Conservation (phyloP, 2,113 vertebrate species). For the Tauraco erythrolophus region DNA sequence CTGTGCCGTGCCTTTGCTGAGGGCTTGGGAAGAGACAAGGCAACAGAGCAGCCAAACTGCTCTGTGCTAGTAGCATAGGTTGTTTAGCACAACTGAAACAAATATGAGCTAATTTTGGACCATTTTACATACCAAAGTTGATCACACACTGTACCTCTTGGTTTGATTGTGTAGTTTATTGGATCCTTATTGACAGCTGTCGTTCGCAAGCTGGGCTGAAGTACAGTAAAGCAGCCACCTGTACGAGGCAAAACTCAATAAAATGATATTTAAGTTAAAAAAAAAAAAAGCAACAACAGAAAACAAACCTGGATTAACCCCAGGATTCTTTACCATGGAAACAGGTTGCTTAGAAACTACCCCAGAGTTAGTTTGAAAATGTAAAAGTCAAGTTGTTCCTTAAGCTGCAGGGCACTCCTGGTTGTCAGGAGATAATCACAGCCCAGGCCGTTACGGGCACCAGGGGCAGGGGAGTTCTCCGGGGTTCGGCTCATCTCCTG, state of each 20-base stretch:
- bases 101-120: background rate
- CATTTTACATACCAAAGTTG: background rate
- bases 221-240: conserved; percentile 46
- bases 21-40: background rate
- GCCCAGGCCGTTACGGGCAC: background rate
- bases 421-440: conserved; percentile 62
- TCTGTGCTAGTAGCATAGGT: background rate
- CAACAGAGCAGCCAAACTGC: background rate
- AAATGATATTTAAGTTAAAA: conserved; percentile 64
- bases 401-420: conserved; percentile 55
- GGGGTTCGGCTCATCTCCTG: conserved; percentile 17
- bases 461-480: conserved; percentile 29
- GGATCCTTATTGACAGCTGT: conserved; percentile 31
- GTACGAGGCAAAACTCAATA: conserved; percentile 68
- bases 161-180: conserved; percentile 3
- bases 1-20: background rate
- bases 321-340: conserved; percentile 81
- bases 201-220: conserved; percentile 18
- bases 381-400: conserved; percentile 76
- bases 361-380: conserved; percentile 71
- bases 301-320: conserved; percentile 73
- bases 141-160: background rate
- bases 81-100: background rate
- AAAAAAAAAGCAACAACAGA: background rate
- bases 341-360: conserved; percentile 83